Evolutionary conservation across 2,888 invertebrate genomes (phyloP), one percentile per base, ranked within the genome.

Genomic region (Agriopis leucophaearia): DNA sequence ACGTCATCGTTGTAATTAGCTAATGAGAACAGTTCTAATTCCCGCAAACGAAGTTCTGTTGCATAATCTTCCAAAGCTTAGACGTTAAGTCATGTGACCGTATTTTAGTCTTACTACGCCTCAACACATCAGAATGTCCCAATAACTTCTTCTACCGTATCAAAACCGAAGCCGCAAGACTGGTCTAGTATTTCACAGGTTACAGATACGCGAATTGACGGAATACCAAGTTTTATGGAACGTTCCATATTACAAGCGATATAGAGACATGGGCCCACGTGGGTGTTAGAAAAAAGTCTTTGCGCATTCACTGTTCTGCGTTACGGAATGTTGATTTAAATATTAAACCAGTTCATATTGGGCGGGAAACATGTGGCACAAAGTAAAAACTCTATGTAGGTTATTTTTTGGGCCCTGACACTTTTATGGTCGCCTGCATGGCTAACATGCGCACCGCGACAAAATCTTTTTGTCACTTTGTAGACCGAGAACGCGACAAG

Each of bases 131-230:
- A 15, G 35, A 54, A 35, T 67, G 73, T 72, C 74, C 76, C 69
- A 71, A 71, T 66, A 73, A 73, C 68, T 68, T 66, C 69, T 69
- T 76, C 72, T 71, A 72, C 62, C 68, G 65, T 64, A 64, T 57
- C 63, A 68, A 61, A 62, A 62, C 58, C 69, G 71, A 69, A 71
- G 74, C 76, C 75, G 69, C 75, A 74, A 66, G 68, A 61, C 47
- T 62, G 64, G 51, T 69, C 65, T 67, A 54, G 27, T 58, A 72
- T 73, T 71, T 69, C 74, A 74, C 44, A 64, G n/a, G n/a, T 69
- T 59, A 69, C 58, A 61, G 47, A 64, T 64, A 73, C 40, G 68
- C 52, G 44, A 68, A 69, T 64, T 68, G 69, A 70, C 71, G 71
- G 74, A 71, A 70, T 66, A 71, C 58, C 42, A 66, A 16, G 59